phyloP scores from a whole-genome alignment of 2,113 vertebrate species.

The Nothobranchius kuhntae region DNA sequence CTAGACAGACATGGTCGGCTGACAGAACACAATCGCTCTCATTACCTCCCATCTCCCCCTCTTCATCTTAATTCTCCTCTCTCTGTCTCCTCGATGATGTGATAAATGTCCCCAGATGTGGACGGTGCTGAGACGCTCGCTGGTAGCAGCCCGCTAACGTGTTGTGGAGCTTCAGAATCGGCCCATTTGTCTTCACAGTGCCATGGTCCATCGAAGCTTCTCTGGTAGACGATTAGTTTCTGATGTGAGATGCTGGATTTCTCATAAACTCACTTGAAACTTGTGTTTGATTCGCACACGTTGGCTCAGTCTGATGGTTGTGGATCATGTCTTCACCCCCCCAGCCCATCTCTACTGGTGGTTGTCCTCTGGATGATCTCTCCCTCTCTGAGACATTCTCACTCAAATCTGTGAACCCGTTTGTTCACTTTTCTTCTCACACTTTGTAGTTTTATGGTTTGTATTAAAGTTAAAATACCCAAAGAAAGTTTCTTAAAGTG shows the following conservation, averaged over 20 bases:
- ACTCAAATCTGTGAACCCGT: constrained; percentile 1
- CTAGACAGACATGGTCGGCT: constrained; percentile 44
- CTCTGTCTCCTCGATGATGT: constrained; percentile 52
- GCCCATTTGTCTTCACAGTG: constrained; percentile 64
- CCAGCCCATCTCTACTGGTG: constrained; percentile 20
- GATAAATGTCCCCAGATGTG: constrained; percentile 70
- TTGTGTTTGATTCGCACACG: constrained; percentile 1
- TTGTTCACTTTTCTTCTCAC: background rate
- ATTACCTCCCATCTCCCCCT: constrained; percentile 43
- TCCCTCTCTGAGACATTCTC: constrained; percentile 1
- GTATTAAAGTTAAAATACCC: background rate
- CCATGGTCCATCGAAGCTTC: constrained; percentile 39
- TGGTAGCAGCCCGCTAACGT: constrained; percentile 53
- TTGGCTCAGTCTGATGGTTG: constrained; percentile 29
- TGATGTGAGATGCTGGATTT: background rate
- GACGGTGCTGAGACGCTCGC: constrained; percentile 17
- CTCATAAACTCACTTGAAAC: background rate
- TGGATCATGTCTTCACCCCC: constrained; percentile 51
- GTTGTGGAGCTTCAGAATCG: constrained; percentile 55
- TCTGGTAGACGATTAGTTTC: constrained; percentile 5
- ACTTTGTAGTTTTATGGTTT: background rate
- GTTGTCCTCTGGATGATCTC: constrained; percentile 46
- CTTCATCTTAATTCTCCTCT: constrained; percentile 23
- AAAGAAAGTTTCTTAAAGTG: too few species aligned
- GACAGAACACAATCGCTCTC: constrained; percentile 57